Conservation (phyloP, 2,888 invertebrate species). For the Andrena dorsata region DNA sequence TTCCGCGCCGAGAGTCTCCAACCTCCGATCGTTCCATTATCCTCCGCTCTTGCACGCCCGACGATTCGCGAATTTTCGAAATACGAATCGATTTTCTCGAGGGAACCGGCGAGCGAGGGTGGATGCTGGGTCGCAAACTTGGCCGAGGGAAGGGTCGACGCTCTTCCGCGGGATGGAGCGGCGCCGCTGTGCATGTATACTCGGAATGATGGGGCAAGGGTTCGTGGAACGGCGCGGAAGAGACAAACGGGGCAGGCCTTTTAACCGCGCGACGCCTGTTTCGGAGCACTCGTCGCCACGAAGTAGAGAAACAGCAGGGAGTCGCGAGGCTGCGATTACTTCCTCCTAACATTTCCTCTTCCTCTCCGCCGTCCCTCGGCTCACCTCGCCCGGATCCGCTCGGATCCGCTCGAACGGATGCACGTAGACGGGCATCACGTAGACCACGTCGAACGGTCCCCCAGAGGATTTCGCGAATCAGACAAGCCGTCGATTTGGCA, state of each 20-base stretch:
- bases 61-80: too few species aligned
- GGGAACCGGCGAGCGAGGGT: not conserved
- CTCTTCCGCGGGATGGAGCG: not conserved
- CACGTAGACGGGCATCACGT: slow-evolving; percentile 24
- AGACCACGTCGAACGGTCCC: slow-evolving; percentile 19
- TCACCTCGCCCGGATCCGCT: not conserved
- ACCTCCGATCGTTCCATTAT: slow-evolving; percentile 4
- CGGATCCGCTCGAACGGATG: slow-evolving; percentile 23
- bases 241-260: not conserved
- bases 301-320: not conserved
- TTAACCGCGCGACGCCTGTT: slow-evolving; percentile 1
- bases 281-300: slow-evolving; percentile 10
- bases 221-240: slow-evolving; percentile 2
- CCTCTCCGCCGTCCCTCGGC: too few species aligned
- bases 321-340: not conserved
- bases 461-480: slow-evolving; percentile 39
- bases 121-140: not conserved
- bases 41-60: too few species aligned
- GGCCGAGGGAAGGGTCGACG: not conserved
- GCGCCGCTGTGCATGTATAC: not conserved
- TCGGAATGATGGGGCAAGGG: not conserved
- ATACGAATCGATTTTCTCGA: not conserved
- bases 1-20: not conserved
- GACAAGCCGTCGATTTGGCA: slow-evolving; percentile 40
- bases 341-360: not conserved